phyloP scores from a whole-genome alignment of 2,797 vertebrate species.

The Hypotaenidia philippensis region DNA sequence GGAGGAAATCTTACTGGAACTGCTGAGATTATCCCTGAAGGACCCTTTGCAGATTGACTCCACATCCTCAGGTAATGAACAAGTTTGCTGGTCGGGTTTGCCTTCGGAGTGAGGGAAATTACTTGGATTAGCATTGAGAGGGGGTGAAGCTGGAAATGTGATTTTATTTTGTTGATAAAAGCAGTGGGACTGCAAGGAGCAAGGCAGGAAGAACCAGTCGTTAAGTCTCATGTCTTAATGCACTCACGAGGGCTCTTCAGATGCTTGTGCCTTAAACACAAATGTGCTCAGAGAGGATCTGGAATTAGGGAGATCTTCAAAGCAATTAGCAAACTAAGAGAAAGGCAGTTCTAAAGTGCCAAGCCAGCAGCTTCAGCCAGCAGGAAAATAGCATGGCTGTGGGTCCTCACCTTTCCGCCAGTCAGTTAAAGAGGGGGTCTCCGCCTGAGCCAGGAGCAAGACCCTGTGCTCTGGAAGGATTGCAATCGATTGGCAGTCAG shows the following conservation, averaged over 20 bases:
- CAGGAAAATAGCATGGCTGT: background rate
- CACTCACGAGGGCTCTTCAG: background rate
- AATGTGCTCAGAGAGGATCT: background rate
- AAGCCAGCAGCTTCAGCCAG: background rate
- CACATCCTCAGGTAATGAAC: conserved; percentile 73
- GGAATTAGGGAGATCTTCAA: background rate
- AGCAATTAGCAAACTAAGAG: background rate
- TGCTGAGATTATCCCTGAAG: conserved; percentile 70
- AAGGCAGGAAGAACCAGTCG: background rate
- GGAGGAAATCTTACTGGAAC: conserved; percentile 69
- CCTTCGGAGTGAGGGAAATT: background rate
- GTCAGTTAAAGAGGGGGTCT: background rate
- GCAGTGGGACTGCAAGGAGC: background rate
- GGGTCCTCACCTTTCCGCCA: background rate
- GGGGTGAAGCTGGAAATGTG: background rate
- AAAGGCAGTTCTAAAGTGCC: background rate
- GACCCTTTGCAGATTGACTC: conserved; percentile 77
- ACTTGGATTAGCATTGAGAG: background rate
- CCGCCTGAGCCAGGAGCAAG: background rate
- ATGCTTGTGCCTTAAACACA: background rate
- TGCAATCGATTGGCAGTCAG: background rate
- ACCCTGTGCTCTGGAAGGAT: background rate
- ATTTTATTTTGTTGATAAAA: background rate
- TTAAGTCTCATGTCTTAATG: background rate
- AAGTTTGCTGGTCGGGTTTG: background rate